phyloP scores from a whole-genome alignment of 2,888 invertebrate species.

The Leucophenga montana region DNA sequence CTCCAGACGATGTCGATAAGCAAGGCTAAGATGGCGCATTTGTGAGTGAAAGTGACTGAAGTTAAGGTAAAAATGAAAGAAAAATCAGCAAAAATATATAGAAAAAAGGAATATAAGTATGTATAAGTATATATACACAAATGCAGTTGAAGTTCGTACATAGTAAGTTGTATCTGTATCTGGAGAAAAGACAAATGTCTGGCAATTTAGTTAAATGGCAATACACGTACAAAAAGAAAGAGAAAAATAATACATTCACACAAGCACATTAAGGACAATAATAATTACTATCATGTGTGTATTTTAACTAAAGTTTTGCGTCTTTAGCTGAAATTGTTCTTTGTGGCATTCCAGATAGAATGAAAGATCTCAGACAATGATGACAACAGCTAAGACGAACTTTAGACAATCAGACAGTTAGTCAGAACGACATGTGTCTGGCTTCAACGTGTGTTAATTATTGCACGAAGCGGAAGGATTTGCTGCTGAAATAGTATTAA shows the following conservation, averaged over 20 bases:
- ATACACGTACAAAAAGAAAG: constrained; percentile 42
- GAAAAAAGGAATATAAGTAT: not conserved
- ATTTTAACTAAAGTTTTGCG: constrained; percentile 41
- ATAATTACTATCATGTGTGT: constrained; percentile 64
- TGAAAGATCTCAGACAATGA: constrained; percentile 10
- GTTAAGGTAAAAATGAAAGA: constrained; percentile 41
- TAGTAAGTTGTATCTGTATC: too few relatives aligned
- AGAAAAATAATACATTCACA: constrained; percentile 54
- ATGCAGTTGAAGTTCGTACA: constrained; percentile 47
- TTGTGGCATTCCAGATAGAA: not conserved
- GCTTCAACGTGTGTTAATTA: constrained; percentile 64
- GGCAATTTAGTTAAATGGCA: constrained; percentile 65
- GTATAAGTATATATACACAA: constrained; percentile 41
- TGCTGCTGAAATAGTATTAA: constrained; percentile 57
- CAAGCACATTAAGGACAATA: constrained; percentile 65
- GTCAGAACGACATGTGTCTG: constrained; percentile 24
- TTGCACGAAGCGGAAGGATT: constrained; percentile 40
- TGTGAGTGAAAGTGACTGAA: constrained; percentile 24
- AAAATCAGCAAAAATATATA: constrained; percentile 1
- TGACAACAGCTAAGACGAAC: constrained; percentile 21
- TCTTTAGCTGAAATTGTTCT: constrained; percentile 37
- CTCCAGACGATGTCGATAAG: constrained; percentile 5
- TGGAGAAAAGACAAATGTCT: constrained; percentile 59
- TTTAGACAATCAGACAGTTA: constrained; percentile 12
- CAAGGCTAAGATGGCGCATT: not conserved